Conservation (phyloP, 2,113 vertebrate species). For the Pomatorhinus ruficollis region DNA sequence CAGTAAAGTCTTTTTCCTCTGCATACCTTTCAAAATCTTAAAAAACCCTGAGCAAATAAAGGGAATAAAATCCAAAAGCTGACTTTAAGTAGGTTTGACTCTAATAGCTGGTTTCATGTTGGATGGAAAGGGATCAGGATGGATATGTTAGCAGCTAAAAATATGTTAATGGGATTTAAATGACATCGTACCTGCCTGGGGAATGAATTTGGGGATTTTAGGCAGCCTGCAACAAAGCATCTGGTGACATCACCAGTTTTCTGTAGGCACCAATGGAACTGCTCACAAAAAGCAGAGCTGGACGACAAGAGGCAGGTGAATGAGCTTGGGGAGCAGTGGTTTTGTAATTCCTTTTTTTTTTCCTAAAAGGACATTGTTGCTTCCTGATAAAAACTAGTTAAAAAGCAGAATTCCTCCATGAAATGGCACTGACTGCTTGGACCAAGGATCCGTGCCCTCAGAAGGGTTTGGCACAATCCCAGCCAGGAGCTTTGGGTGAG, state of each 20-base stretch:
- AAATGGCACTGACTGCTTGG: not conserved
- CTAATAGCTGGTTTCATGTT: not conserved
- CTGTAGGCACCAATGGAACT: not conserved
- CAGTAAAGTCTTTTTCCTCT: not conserved
- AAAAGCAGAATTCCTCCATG: not conserved
- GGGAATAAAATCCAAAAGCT: not conserved
- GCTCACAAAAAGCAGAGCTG: not conserved
- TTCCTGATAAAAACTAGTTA: not conserved
- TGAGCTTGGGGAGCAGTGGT: not conserved
- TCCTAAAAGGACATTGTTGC: not conserved
- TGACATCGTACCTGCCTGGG: not conserved
- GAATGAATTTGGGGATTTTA: not conserved
- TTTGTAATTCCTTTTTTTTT: not conserved
- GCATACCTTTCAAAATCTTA: not conserved
- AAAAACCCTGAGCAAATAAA: not conserved
- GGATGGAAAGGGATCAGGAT: not conserved
- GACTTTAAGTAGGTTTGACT: not conserved
- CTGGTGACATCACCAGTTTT: accelerated
- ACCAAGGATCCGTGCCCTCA: not conserved
- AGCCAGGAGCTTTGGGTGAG: not conserved
- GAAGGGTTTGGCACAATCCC: not conserved
- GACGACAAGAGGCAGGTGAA: not conserved
- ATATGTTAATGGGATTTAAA: not conserved
- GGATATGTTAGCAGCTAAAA: not conserved
- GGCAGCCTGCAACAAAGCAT: not conserved